Evolutionary conservation across 2,888 invertebrate genomes (phyloP).

Genomic region (Sipunculus nudus): DNA sequence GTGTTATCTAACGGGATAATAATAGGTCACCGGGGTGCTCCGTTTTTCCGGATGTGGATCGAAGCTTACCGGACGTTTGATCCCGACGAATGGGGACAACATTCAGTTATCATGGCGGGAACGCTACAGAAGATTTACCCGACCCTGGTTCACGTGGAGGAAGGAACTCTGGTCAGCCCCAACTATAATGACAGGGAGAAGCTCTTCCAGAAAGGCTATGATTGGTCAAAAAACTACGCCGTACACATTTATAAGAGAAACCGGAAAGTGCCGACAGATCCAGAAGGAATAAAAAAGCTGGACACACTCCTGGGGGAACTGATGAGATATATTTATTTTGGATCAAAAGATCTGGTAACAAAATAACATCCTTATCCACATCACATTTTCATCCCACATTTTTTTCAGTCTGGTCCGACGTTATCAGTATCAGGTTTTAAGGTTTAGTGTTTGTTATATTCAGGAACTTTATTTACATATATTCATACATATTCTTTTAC

Average conservation of each 20-base stretch:
- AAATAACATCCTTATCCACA: too few species aligned
- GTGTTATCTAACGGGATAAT: slow-evolving; percentile 29
- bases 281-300: slow-evolving; percentile 4
- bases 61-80: slow-evolving; percentile 17
- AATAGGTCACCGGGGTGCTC: slow-evolving; percentile 10
- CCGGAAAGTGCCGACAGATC: slow-evolving; percentile 5
- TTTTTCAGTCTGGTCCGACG: too few species aligned
- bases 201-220: slow-evolving; percentile 19
- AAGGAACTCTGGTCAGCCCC: slow-evolving; percentile 15
- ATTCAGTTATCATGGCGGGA: slow-evolving; percentile 17
- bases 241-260: slow-evolving; percentile 44
- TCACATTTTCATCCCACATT: too few species aligned
- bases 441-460: too few species aligned
- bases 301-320: slow-evolving; percentile 24
- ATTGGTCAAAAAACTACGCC: slow-evolving; percentile 44
- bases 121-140: slow-evolving; percentile 11
- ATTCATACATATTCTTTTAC: too few species aligned
- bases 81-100: slow-evolving; percentile 22
- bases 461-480: too few species aligned
- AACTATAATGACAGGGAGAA: slow-evolving; percentile 13
- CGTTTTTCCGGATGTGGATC: slow-evolving; percentile 29
- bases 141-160: slow-evolving; percentile 29
- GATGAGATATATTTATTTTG: slow-evolving; percentile 7
- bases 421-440: too few species aligned
- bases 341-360: background rate